These are phyloP conservation scores for Calycopis cecrops DNA, from an alignment of 1,140 invertebrate species.

Conservation along the genomic window DNA sequence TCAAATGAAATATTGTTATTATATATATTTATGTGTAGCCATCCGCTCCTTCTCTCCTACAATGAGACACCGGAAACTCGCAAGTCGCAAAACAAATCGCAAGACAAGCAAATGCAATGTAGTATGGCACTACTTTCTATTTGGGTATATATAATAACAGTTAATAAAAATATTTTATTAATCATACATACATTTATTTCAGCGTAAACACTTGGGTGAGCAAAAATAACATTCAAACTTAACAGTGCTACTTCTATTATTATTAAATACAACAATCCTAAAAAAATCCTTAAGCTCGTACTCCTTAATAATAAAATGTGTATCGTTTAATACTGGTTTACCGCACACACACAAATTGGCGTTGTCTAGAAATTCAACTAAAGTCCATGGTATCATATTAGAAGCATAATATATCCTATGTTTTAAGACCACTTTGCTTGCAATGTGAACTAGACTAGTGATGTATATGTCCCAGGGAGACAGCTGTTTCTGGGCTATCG, in stretches of 20 bases:
- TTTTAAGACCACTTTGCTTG: slow-evolving; percentile 52
- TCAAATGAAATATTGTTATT: no score
- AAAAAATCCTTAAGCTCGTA: slow-evolving; percentile 61
- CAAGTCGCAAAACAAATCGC: no score
- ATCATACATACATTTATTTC: slow-evolving; percentile 3
- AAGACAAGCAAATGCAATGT: no score
- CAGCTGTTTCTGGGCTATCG: slow-evolving; percentile 38
- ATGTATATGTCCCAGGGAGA: slow-evolving; percentile 63
- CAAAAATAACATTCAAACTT: slow-evolving; percentile 79
- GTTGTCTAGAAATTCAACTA: slow-evolving; percentile 78
- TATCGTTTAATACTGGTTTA: slow-evolving; percentile 74
- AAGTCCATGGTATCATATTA: slow-evolving; percentile 76
- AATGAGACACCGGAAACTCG: no score
- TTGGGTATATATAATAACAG: no score
- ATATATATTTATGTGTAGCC: no score
- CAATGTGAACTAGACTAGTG: slow-evolving; percentile 48
- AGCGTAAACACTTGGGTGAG: slow-evolving; percentile 71
- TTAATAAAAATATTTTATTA: no score
- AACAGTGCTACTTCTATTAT: slow-evolving; percentile 52
- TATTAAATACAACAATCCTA: slow-evolving; percentile 57
- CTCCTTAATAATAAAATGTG: slow-evolving; percentile 51
- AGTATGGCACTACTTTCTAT: no score
- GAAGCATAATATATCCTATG: slow-evolving; percentile 73
- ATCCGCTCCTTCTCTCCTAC: no score
- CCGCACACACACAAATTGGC: slow-evolving; percentile 79